Conservation (phyloP, 92 coral and sea anemone species). For the Umimayanthus chanpuru region DNA sequence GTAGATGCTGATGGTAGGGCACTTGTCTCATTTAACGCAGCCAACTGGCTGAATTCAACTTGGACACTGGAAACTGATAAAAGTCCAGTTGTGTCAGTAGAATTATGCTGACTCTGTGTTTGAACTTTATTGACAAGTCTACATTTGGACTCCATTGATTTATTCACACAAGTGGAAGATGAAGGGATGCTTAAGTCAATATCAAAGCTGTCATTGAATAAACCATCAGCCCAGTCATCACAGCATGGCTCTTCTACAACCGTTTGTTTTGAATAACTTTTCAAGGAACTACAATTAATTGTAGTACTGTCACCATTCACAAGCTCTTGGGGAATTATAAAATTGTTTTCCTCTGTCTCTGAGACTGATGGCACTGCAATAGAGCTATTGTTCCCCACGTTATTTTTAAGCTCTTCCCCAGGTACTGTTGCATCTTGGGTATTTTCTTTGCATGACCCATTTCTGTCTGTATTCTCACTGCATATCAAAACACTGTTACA, state of each 20-base stretch:
- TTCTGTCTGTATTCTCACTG: neutral
- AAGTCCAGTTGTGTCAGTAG: neutral
- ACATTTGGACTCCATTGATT: neutral
- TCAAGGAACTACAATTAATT: neutral
- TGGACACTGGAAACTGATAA: neutral
- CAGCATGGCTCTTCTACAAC: neutral
- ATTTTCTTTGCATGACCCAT: neutral
- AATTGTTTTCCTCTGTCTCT: neutral
- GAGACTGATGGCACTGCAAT: neutral
- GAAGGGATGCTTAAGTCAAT: constrained; percentile 1
- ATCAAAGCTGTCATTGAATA: constrained; percentile 28
- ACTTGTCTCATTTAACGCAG: constrained; percentile 11
- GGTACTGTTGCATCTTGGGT: constrained; percentile 12
- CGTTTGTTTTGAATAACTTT: neutral
- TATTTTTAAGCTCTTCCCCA: neutral
- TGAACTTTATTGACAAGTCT: neutral
- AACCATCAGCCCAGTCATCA: constrained; percentile 40
- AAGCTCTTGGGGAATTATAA: neutral
- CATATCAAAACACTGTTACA: neutral
- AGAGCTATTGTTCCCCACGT: neutral
- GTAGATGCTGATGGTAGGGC: neutral
- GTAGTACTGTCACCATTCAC: neutral
- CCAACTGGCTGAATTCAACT: constrained; percentile 26
- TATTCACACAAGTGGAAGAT: neutral
- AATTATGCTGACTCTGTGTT: neutral